These are phyloP conservation scores for Limnothrissa miodon DNA, from an alignment of 2,113 vertebrate species.

Conservation along the genomic window DNA sequence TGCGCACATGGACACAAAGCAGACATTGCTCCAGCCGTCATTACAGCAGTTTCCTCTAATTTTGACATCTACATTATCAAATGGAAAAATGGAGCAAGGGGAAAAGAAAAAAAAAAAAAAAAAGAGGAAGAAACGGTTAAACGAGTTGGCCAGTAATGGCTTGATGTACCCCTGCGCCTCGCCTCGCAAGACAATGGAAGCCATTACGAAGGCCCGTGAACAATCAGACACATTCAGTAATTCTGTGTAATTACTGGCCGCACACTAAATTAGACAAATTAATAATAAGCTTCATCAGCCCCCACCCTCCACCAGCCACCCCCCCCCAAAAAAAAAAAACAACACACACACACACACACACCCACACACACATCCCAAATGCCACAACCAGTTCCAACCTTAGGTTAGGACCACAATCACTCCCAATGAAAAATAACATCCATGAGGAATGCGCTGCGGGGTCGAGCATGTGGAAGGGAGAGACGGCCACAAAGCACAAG, in stretches of 20 bases:
- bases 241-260: slow-evolving; percentile 64
- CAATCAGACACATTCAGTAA: slow-evolving; percentile 65
- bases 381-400: background rate
- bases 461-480: background rate
- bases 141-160: slow-evolving; percentile 57
- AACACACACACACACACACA: background rate
- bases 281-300: slow-evolving; percentile 46
- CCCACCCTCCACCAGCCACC: background rate
- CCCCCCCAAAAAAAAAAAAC: too few relatives aligned
- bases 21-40: background rate
- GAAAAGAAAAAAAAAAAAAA: slow-evolving; percentile 35
- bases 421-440: background rate
- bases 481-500: background rate
- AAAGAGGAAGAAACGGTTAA: slow-evolving; percentile 39
- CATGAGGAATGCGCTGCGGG: background rate
- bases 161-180: slow-evolving; percentile 60
- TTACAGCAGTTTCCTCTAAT: slow-evolving; percentile 54
- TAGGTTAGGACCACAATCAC: background rate
- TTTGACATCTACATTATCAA: slow-evolving; percentile 55
- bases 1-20: background rate
- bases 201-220: slow-evolving; percentile 65
- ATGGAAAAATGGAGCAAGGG: background rate
- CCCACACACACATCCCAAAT: background rate
- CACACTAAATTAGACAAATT: slow-evolving; percentile 48
- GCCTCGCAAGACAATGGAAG: slow-evolving; percentile 60